Conservation (phyloP, 2,113 vertebrate species). For the Myotis davidii region DNA sequence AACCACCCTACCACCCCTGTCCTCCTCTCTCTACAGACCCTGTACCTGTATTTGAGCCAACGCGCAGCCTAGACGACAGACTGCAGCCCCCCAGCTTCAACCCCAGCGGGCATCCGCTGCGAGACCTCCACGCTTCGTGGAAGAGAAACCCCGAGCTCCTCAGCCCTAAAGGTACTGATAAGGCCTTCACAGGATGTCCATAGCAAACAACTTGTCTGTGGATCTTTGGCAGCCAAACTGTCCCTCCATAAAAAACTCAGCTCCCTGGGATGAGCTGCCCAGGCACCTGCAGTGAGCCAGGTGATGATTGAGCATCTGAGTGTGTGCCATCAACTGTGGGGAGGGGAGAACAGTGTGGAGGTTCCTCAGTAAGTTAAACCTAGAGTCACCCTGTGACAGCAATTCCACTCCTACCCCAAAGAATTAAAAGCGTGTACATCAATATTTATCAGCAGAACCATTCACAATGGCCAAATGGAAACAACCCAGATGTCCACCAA, state of each 20-base stretch:
- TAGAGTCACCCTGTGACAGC: background rate
- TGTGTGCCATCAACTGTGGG: too few relatives aligned
- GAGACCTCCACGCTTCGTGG: constrained; percentile 90
- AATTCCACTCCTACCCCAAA: background rate
- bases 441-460: background rate
- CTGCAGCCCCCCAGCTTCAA: constrained; percentile 90
- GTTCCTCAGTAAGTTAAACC: background rate
- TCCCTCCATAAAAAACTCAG: background rate
- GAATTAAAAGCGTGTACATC: background rate
- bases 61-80: constrained; percentile 90
- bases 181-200: background rate
- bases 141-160: constrained; percentile 90
- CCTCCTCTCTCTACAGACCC: constrained; percentile 85
- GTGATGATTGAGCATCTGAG: too few relatives aligned
- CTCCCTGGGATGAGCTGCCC: too few relatives aligned
- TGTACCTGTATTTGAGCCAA: constrained; percentile 91
- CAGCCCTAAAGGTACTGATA: constrained; percentile 86
- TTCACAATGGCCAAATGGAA: background rate
- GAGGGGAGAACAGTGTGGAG: too few relatives aligned
- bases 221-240: background rate
- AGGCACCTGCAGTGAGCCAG: too few relatives aligned
- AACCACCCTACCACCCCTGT: too few relatives aligned
- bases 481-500: background rate
- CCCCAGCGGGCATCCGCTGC: constrained; percentile 84
- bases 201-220: background rate